These are phyloP conservation scores for Agonopterix heracliana DNA, from an alignment of 2,888 invertebrate species.

Conservation along the genomic window DNA sequence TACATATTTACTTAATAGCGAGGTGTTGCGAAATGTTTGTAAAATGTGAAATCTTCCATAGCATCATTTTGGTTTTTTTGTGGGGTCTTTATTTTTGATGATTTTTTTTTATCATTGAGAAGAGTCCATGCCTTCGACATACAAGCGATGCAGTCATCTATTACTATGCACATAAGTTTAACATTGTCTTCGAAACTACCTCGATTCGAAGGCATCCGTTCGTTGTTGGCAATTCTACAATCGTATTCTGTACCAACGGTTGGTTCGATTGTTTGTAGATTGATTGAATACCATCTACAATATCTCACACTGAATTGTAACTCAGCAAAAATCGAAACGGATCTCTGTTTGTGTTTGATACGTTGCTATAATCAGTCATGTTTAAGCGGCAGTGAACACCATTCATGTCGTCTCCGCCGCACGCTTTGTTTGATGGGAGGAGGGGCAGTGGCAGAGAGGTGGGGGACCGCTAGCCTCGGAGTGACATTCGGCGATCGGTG, in stretches of 20 bases:
- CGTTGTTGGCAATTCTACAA: conserved; percentile 20
- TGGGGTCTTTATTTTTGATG: neutral
- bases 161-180: conserved; percentile 15
- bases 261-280: conserved; percentile 44
- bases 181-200: conserved; percentile 15
- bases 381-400: conserved; percentile 48
- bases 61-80: neutral
- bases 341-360: conserved; percentile 22
- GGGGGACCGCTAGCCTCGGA: conserved; percentile 65
- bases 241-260: conserved; percentile 28
- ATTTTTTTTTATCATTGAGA: neutral
- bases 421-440: conserved; percentile 40
- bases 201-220: conserved; percentile 16
- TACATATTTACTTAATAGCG: conserved; percentile 53
- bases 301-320: conserved; percentile 2
- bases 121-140: neutral
- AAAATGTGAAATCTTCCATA: conserved; percentile 10
- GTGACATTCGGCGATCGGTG: conserved; percentile 71
- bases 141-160: conserved; percentile 3
- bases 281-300: conserved; percentile 26
- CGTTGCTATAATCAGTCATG: conserved; percentile 17
- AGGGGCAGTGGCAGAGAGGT: conserved; percentile 30
- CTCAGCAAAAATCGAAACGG: conserved; percentile 9
- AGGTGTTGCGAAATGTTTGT: conserved; percentile 48
- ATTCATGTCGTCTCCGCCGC: conserved; percentile 31